Conservation (phyloP, 2,797 vertebrate genomes). For the Dipus sagitta region DNA sequence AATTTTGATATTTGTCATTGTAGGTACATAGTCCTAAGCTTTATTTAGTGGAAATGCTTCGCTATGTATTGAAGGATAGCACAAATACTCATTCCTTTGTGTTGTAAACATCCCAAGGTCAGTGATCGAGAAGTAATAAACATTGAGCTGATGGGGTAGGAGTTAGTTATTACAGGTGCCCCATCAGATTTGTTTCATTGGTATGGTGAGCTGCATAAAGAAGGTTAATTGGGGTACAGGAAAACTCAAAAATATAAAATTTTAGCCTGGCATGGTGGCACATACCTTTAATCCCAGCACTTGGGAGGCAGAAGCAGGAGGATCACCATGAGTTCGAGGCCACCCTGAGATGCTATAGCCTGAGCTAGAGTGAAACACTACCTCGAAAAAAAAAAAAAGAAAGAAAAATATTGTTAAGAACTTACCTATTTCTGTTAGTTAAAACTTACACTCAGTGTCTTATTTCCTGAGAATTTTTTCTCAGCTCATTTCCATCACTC, state of each 20-base stretch:
- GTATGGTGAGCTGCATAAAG: background rate
- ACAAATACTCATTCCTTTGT: background rate
- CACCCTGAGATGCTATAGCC: too few species aligned
- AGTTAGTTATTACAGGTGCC: background rate
- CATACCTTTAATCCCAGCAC: too few species aligned
- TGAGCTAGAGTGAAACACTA: too few species aligned
- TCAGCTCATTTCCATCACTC: background rate
- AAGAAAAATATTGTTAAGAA: background rate
- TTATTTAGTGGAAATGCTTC: conserved; percentile 18
- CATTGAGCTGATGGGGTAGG: background rate
- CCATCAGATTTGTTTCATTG: background rate
- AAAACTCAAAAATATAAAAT: too few species aligned
- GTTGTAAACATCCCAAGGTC: background rate
- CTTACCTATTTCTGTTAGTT: conserved; percentile 25
- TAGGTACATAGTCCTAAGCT: background rate
- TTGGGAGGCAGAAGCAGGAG: too few species aligned
- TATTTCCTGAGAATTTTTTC: conserved; percentile 12
- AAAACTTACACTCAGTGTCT: background rate
- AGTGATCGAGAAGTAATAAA: conserved; percentile 8
- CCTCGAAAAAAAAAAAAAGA: too few species aligned
- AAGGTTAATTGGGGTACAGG: background rate
- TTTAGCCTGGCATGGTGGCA: too few species aligned
- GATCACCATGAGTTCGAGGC: too few species aligned
- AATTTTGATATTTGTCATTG: conserved; percentile 12
- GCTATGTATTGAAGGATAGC: background rate